Conservation (phyloP, 2,797 vertebrate genomes). For the Poeciliopsis gracilis region DNA sequence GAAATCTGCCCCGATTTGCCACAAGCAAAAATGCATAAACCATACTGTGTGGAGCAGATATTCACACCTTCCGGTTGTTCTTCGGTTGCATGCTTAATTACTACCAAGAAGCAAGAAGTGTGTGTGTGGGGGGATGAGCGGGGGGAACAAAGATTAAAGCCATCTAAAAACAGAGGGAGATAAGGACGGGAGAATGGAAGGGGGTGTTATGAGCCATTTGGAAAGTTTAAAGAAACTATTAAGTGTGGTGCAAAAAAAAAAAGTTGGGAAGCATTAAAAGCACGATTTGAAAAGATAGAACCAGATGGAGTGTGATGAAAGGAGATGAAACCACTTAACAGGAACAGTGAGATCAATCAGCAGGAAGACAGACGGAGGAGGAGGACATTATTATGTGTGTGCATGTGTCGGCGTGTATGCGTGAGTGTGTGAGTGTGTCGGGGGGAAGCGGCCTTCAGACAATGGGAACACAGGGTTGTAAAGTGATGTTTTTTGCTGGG, state of each 20-base stretch:
- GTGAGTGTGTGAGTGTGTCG: slow-evolving; percentile 15
- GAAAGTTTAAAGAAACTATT: slow-evolving; percentile 65
- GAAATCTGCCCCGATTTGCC: slow-evolving; percentile 65
- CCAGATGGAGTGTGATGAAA: slow-evolving; percentile 77
- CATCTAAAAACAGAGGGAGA: slow-evolving; percentile 32
- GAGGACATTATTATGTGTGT: slow-evolving; percentile 39
- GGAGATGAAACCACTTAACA: slow-evolving; percentile 73
- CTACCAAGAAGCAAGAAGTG: slow-evolving; percentile 37
- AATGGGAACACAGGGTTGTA: slow-evolving; percentile 52
- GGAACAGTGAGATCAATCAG: slow-evolving; percentile 76
- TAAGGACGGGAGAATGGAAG: slow-evolving; percentile 16
- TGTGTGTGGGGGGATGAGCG: no score
- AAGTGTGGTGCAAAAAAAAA: slow-evolving; percentile 46
- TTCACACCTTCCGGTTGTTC: slow-evolving; percentile 72
- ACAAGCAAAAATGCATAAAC: slow-evolving; percentile 73
- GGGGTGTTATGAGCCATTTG: slow-evolving; percentile 59
- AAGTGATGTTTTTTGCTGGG: slow-evolving; percentile 60
- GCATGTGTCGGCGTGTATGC: slow-evolving; percentile 1
- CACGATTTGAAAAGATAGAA: slow-evolving; percentile 61
- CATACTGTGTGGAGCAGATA: slow-evolving; percentile 64
- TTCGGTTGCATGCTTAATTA: slow-evolving; percentile 70
- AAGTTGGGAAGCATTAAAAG: slow-evolving; percentile 63
- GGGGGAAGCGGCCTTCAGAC: slow-evolving; percentile 29
- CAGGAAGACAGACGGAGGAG: slow-evolving; percentile 69
- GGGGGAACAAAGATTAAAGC: slow-evolving; percentile 51